Conservation (phyloP, 2,888 invertebrate species). For the Pyrochroa serraticornis region DNA sequence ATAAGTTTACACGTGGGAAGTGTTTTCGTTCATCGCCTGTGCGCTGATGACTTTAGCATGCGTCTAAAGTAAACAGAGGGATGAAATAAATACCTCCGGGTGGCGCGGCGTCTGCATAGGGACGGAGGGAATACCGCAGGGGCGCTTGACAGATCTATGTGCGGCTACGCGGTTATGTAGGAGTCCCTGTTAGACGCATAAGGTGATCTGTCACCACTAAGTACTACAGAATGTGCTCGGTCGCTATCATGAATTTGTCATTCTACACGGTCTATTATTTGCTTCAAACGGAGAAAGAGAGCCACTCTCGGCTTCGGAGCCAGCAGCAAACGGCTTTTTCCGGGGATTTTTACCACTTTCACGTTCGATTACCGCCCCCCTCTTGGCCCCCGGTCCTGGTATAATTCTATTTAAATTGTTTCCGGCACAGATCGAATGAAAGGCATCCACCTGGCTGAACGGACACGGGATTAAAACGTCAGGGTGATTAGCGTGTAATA, state of each 20-base stretch:
- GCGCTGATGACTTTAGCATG: slow-evolving; percentile 39
- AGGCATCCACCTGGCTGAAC: slow-evolving; percentile 2
- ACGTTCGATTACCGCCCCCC: slow-evolving; percentile 3
- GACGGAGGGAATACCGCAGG: slow-evolving; percentile 32
- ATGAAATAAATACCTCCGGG: slow-evolving; percentile 43
- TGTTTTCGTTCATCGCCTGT: slow-evolving; percentile 35
- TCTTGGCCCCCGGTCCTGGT: not conserved
- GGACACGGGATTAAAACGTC: slow-evolving; percentile 32
- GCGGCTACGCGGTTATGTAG: slow-evolving; percentile 47
- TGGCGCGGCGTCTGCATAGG: slow-evolving; percentile 35
- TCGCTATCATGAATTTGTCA: slow-evolving; percentile 47
- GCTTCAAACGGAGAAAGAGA: slow-evolving; percentile 16
- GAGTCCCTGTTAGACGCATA: slow-evolving; percentile 45
- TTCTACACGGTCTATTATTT: slow-evolving; percentile 37
- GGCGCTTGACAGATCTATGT: slow-evolving; percentile 49
- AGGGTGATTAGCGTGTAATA: slow-evolving; percentile 36
- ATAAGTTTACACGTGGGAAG: slow-evolving; percentile 31
- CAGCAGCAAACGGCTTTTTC: not conserved
- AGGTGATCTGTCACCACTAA: slow-evolving; percentile 54
- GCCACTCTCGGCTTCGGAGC: slow-evolving; percentile 18
- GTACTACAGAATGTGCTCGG: slow-evolving; percentile 47
- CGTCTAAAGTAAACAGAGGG: slow-evolving; percentile 47
- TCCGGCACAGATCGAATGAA: not conserved
- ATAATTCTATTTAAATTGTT: not conserved
- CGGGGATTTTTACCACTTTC: not conserved